Base-by-base conservation (phyloP, 2,113 vertebrate species). In the Ochotona princeps region DNA sequence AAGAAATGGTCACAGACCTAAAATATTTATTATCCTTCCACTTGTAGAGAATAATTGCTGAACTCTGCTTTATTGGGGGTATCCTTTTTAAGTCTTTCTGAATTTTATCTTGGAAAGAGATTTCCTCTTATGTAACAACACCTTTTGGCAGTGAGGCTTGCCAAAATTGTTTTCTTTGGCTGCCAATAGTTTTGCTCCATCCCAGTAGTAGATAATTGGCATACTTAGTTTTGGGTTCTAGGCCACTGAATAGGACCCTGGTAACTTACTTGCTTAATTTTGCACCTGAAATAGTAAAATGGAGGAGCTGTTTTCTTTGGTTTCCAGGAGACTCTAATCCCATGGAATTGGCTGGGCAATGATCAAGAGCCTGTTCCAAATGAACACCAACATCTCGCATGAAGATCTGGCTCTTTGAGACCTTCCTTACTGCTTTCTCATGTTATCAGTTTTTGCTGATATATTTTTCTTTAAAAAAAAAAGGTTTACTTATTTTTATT, bases 11-110 rank as follows among this genome's bases (percentile, higher is more conserved):
- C 57, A 28, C 54, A 87, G 87, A 28, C 65, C 65, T 75, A 80
- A 90, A 87, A 49, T 87, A 92, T 85, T 85, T 93, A 80, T 79
- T 65, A 35, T 25, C 20, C 28, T 67, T 21, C 17, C 25, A 1
- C 67, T 91, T 61, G 69, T 21, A 88, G 70, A 78, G 92, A 88
- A 57, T 12, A 69, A 35, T 83, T 86, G 72, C 82, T 26, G 32
- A 49, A 18, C 8, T 21, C 63, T 82, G 14, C 35, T 90, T 93
- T 83, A 61, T 69, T n/a, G 65, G 18, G 38, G 28, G 14, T 28
- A 4, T 61, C 35, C 17, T 47, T 69, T 82, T 57, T 25, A 88
- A 67, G 8, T 86, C 21, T 75, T 84, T n/a, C 60, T 72, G 70
- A 88, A 74, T 49, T 86, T 83, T 85, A 49, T 72, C 44, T 86